Evolutionary conservation across 1,140 invertebrate genomes (phyloP).

Genomic region (Aphaenogaster rudis): DNA sequence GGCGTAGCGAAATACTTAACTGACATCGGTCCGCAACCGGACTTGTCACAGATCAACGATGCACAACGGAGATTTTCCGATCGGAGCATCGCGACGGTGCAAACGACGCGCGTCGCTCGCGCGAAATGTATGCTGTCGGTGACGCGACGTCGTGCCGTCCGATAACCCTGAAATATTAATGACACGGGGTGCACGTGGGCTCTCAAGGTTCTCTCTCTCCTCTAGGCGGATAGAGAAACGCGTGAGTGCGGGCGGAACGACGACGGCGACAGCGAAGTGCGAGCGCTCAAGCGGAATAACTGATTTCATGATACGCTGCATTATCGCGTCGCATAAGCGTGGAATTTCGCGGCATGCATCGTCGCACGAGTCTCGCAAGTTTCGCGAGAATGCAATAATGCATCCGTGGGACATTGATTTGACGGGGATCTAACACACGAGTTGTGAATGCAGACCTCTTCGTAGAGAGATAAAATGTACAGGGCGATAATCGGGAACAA

Average conservation of each 20-base stretch:
- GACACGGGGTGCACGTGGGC: not conserved
- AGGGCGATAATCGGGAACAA: too few relatives aligned
- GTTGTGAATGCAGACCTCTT: not conserved
- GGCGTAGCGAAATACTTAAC: not conserved
- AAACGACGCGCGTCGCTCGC: not conserved
- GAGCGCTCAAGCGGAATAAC: not conserved
- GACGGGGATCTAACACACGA: not conserved
- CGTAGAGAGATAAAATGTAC: not conserved
- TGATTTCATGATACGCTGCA: constrained; percentile 41
- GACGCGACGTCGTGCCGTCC: not conserved
- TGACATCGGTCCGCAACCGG: not conserved
- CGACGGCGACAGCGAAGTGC: not conserved
- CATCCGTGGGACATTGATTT: not conserved
- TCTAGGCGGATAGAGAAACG: constrained; percentile 12
- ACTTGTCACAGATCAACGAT: constrained; percentile 20
- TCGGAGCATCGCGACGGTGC: not conserved
- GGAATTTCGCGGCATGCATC: constrained; percentile 23
- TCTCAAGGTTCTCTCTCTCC: constrained; percentile 35
- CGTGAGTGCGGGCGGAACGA: not conserved
- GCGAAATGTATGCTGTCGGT: not conserved
- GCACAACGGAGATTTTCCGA: not conserved
- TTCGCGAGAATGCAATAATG: constrained; percentile 13
- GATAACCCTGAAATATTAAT: constrained; percentile 55
- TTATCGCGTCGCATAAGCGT: not conserved
- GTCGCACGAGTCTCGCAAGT: not conserved